Percentiles rank a stretch among this genome's conserved stretches.
Evolutionary conservation across 2,113 vertebrate genomes (phyloP).

Genomic region (Lanius collurio): DNA sequence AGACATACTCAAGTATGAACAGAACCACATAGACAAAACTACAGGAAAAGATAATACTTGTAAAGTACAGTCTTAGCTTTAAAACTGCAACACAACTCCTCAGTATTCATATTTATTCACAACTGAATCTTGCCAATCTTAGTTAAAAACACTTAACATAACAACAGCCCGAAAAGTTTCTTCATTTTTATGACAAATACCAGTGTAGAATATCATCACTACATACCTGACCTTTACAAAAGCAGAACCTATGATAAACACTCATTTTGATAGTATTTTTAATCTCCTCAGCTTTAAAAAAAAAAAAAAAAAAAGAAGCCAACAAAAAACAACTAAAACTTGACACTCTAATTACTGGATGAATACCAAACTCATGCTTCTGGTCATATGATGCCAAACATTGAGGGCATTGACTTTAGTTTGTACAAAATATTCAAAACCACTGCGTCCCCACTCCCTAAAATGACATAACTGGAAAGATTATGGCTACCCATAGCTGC

Average conservation of each 20-base stretch:
- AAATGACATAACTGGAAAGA: background rate
- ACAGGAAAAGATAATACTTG: background rate
- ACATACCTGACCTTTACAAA: background rate
- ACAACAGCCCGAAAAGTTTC: background rate
- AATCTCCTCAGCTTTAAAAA: background rate
- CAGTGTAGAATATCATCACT: background rate
- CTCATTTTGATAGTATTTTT: background rate
- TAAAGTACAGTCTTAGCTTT: background rate
- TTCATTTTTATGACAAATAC: background rate
- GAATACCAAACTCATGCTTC: constrained; percentile 1
- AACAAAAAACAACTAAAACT: background rate
- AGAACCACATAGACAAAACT: background rate
- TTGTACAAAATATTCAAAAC: background rate
- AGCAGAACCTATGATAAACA: background rate
- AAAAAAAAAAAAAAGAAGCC: too few species aligned
- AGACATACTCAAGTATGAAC: background rate
- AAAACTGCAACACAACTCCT: background rate
- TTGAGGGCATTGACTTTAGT: background rate
- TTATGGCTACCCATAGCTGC: background rate
- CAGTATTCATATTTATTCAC: background rate
- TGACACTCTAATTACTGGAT: background rate
- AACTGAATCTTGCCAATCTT: background rate
- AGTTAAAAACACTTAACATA: background rate
- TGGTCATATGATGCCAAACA: constrained; percentile 38
- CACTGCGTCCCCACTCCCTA: background rate